Evolutionary conservation across 2,113 vertebrate genomes (phyloP).

Genomic region (Nyctereutes procyonoides): DNA sequence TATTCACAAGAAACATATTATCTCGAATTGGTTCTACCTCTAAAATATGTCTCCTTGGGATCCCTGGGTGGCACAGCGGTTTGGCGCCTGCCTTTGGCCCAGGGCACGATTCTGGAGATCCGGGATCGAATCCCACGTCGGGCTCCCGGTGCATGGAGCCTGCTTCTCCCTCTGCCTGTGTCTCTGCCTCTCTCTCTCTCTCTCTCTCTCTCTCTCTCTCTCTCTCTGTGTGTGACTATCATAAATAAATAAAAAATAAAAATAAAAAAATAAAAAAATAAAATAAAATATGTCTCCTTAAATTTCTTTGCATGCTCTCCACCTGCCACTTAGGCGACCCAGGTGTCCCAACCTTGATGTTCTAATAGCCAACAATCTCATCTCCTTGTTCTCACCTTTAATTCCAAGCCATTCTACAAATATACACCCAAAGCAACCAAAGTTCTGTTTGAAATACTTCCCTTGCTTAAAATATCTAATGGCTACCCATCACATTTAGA

Average conservation of each 20-base stretch:
- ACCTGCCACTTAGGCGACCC: neutral
- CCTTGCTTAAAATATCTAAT: neutral
- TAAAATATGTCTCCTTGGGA: neutral
- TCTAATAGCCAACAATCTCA: neutral
- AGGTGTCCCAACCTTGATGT: neutral
- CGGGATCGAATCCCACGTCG: too few relatives aligned
- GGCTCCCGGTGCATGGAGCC: too few relatives aligned
- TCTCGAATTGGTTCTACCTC: neutral
- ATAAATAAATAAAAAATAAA: too few relatives aligned
- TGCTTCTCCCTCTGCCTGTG: too few relatives aligned
- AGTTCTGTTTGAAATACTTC: neutral
- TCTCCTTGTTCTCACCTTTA: neutral
- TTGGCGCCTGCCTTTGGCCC: too few relatives aligned
- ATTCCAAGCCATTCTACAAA: neutral
- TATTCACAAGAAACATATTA: neutral
- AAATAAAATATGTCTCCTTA: neutral
- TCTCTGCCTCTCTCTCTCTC: too few relatives aligned
- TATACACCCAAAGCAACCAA: neutral
- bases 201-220: too few relatives aligned
- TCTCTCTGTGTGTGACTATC: too few relatives aligned
- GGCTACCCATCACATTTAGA: neutral
- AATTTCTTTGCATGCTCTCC: neutral
- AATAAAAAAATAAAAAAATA: too few relatives aligned
- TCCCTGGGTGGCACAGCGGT: too few relatives aligned
- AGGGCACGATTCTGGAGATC: too few relatives aligned